phyloP scores from a whole-genome alignment of 2,797 vertebrate species.

The Alouatta caraya region DNA sequence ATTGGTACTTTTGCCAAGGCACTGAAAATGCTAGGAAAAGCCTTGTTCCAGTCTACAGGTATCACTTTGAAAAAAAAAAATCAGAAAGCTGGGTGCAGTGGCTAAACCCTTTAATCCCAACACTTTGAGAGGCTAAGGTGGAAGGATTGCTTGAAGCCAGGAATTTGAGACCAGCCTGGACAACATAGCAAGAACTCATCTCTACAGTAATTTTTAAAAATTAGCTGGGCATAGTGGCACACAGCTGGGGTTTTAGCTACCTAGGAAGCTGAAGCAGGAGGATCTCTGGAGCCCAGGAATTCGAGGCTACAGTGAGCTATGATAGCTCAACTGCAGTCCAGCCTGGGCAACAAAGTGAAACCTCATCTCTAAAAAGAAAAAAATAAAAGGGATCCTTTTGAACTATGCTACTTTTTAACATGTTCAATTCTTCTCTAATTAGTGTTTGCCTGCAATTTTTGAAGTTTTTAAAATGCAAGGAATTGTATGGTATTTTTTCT shows the following conservation, averaged over 20 bases:
- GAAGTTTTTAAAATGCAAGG: neutral
- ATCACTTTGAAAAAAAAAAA: neutral
- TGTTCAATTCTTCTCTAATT: neutral
- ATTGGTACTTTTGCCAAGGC: neutral
- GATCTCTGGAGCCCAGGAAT: neutral
- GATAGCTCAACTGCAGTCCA: neutral
- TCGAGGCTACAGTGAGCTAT: neutral
- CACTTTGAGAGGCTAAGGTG: neutral
- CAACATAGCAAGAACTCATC: neutral
- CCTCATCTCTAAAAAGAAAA: neutral
- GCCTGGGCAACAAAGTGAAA: neutral
- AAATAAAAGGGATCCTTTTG: neutral
- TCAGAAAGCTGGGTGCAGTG: neutral
- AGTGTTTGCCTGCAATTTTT: neutral
- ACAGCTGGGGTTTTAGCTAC: neutral
- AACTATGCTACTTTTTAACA: neutral
- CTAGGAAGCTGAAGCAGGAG: neutral
- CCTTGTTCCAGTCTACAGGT: neutral
- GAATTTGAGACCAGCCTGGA: neutral
- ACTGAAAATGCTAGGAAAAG: neutral
- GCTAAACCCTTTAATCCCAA: neutral
- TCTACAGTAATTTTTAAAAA: neutral
- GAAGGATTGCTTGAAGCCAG: neutral
- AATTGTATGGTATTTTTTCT: neutral
- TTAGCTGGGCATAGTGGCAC: neutral